Evolutionary conservation across 1,140 invertebrate species (phyloP).

Genomic region (Drosophila lacertosa): DNA sequence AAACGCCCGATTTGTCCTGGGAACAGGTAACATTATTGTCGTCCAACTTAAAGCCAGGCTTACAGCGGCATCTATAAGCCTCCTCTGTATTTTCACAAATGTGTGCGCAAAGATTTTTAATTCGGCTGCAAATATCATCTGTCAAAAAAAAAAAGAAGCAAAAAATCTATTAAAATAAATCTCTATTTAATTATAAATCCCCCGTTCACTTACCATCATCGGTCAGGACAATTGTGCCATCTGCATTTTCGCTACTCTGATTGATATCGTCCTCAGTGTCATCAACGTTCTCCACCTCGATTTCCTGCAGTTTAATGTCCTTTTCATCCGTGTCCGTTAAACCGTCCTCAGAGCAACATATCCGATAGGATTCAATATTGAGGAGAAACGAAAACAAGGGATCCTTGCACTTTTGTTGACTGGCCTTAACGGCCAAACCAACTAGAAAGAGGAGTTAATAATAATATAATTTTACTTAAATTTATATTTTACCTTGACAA

Average conservation of each 20-base stretch:
- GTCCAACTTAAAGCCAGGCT: constrained; percentile 87
- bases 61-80: constrained; percentile 90
- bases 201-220: constrained; percentile 64
- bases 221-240: constrained; percentile 67
- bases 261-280: neutral
- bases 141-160: too few species aligned
- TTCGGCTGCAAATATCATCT: constrained; percentile 88
- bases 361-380: constrained; percentile 68
- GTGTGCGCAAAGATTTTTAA: constrained; percentile 88
- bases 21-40: constrained; percentile 87
- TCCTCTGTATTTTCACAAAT: constrained; percentile 87
- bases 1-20: constrained; percentile 34
- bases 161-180: too few species aligned
- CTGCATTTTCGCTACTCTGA: constrained; percentile 20
- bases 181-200: too few species aligned
- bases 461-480: neutral
- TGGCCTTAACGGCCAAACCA: constrained; percentile 75
- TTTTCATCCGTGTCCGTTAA: constrained; percentile 8
- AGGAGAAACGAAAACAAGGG: constrained; percentile 64
- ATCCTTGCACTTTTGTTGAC: constrained; percentile 67
- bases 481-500: constrained; percentile 54
- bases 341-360: constrained; percentile 58
- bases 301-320: constrained; percentile 1
- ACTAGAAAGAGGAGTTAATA: constrained; percentile 34
- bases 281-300: neutral